Conservation (phyloP, 2,797 vertebrate genomes). For the Hippocampus kuda region DNA sequence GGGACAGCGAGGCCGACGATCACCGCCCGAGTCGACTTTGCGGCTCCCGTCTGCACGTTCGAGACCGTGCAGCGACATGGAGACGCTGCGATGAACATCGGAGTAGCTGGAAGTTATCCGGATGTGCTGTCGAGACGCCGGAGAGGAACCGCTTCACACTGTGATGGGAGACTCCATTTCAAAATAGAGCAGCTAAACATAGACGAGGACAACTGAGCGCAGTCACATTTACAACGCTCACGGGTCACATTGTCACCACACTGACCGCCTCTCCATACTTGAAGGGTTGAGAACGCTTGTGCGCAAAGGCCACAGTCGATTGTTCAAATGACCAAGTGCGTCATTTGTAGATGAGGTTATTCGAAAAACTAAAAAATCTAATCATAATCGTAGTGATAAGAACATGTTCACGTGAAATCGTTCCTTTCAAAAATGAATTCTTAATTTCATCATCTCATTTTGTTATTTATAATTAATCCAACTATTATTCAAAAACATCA, state of each 20-base stretch:
- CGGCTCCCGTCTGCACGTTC: constrained; percentile 28
- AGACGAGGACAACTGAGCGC: constrained; percentile 42
- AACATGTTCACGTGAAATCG: no score
- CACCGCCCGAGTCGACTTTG: constrained; percentile 9
- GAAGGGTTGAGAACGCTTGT: not conserved
- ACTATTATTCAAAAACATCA: no score
- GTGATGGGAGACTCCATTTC: constrained; percentile 14
- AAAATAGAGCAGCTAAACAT: constrained; percentile 61
- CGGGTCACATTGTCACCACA: not conserved
- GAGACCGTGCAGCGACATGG: not conserved
- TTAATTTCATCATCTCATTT: no score
- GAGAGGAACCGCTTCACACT: constrained; percentile 10
- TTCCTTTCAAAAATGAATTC: no score
- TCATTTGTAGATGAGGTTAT: no score
- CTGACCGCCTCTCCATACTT: not conserved
- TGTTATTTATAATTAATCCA: no score
- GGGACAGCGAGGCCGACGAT: not conserved
- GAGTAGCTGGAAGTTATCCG: not conserved
- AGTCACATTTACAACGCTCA: constrained; percentile 13
- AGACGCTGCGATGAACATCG: not conserved
- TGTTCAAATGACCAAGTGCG: no score
- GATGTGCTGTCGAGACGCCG: not conserved
- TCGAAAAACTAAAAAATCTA: no score
- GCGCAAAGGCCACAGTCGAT: no score
- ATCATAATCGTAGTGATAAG: no score